Conservation (phyloP, 2,113 vertebrate species). For the human (Homo sapiens) region GRCh38 chr12:45628001-45628500, state of each 20-base stretch:
- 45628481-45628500: not conserved
- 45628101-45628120: conserved; percentile 61
- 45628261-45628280: conserved; percentile 8
- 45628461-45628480: not conserved
- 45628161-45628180: not conserved
- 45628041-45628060: conserved; percentile 62
- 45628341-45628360: not conserved
- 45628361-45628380: not conserved
- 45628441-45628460: not conserved
- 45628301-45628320: conserved; percentile 34
- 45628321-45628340: conserved; percentile 34
- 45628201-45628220: not conserved
- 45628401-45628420: not conserved
- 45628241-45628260: not conserved
- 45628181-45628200: conserved; percentile 15
- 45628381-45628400: not conserved
- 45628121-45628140: conserved; percentile 46
- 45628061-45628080: conserved; percentile 76
- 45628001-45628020: conserved; percentile 60
- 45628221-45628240: not conserved
- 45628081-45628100: conserved; percentile 40
- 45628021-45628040: conserved; percentile 58
- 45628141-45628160: conserved; percentile 54
- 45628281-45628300: conserved; percentile 14
- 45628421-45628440: not conserved